Base-by-base conservation (phyloP, 2,113 vertebrate genomes). In the Podiceps cristatus region DNA sequence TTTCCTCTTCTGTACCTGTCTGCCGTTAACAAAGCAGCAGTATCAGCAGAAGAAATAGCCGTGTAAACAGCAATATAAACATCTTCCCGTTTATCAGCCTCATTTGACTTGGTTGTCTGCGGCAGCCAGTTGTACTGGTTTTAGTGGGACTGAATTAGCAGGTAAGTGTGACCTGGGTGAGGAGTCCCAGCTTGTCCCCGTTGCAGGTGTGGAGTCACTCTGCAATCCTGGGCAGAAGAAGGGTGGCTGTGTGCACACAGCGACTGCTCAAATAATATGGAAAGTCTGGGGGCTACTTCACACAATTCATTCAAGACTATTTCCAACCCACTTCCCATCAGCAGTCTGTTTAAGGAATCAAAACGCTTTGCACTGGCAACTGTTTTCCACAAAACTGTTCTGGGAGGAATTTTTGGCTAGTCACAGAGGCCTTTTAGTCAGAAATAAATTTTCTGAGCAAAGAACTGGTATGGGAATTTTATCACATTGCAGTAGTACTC, bases 291-390 rank as follows among this genome's bases (percentile, higher is more conserved):
- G 27, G 19, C 92, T 90, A 42, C 27, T 75, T 84, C 44, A 67
- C 67, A 13, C 52, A 50, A 37, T 35, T 62, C 23, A 53, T 74
- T 90, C 63, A 90, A 84, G 50, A 63, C 31, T 90, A 29, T 71
- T 91, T 35, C 37, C 90, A 94, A 45, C n/a, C 13, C 28, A n/a
- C 37, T 53, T 93, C 50, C 71, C 69, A 86, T 92, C 71, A 96
- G 67, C 58, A 88, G 33, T 71, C 90, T 83, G 64, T 17, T 92
- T 92, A 88, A 81, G 49, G 49, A 93, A 97, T 91, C 68, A 94
- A 94, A 96, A 84, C 27, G 49, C 55, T 78, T 37, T 81, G 49
- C 78, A 40, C 59, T 91, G 68, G 73, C 47, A 93, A 94, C 60
- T 53, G 23, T 67, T 92, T 84, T 91, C 68, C 52, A 75, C 33